Evolutionary conservation across 2,797 vertebrate species (phyloP).

Genomic region (Lacerta bilineata): DNA sequence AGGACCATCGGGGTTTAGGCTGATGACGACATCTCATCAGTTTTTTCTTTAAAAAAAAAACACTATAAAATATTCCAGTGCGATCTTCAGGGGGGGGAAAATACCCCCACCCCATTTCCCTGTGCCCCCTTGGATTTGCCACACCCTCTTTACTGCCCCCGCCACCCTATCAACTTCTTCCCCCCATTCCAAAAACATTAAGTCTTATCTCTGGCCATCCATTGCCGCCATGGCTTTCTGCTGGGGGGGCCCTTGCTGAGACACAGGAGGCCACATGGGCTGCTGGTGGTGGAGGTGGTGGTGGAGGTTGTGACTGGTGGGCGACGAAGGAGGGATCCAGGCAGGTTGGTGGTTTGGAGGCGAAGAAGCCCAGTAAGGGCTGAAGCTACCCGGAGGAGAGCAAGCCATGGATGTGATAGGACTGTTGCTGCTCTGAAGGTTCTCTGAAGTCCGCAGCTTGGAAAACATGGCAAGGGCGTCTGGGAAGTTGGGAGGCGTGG

Average conservation of each 20-base stretch:
- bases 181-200: not conserved
- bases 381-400: slow-evolving; percentile 84
- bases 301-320: slow-evolving; percentile 83
- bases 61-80: slow-evolving; percentile 82
- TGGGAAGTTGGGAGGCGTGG: slow-evolving; percentile 94
- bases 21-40: slow-evolving; percentile 61
- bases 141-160: slow-evolving; percentile 25
- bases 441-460: slow-evolving; percentile 90
- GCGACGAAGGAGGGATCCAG: slow-evolving; percentile 88
- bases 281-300: slow-evolving; percentile 86
- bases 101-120: slow-evolving; percentile 50
- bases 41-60: slow-evolving; percentile 57
- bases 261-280: slow-evolving; percentile 87
- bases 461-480: slow-evolving; percentile 97
- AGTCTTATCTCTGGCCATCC: slow-evolving; percentile 91
- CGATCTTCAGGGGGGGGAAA: slow-evolving; percentile 68
- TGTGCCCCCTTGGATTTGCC: slow-evolving; percentile 51
- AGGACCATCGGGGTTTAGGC: slow-evolving; percentile 21
- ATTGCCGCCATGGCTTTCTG: slow-evolving; percentile 86
- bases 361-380: slow-evolving; percentile 91
- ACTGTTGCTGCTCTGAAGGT: slow-evolving; percentile 77
- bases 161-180: slow-evolving; percentile 6
- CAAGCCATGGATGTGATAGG: slow-evolving; percentile 85
- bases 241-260: slow-evolving; percentile 80
- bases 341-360: slow-evolving; percentile 87